Conservation (phyloP, 2,797 vertebrate species). For the Characodon lateralis region DNA sequence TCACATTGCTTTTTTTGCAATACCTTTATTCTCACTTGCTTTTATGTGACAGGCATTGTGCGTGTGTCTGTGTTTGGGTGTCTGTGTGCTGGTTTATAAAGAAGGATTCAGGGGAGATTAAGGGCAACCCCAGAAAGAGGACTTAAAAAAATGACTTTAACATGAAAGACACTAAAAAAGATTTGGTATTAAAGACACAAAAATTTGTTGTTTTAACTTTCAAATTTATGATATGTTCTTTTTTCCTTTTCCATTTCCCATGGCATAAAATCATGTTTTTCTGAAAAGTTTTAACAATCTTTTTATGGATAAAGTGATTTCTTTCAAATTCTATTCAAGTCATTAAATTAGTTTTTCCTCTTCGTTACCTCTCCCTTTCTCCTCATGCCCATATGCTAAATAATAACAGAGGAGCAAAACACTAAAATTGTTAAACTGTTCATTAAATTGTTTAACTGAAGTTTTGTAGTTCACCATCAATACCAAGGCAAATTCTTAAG, state of each 20-base stretch:
- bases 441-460: neutral
- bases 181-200: neutral
- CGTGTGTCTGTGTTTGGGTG: conserved; percentile 17
- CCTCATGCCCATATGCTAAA: no score
- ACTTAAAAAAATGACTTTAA: conserved; percentile 33
- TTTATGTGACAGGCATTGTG: conserved; percentile 43
- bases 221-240: conserved; percentile 6
- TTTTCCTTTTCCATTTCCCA: neutral
- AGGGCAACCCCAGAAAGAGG: conserved; percentile 8
- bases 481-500: neutral
- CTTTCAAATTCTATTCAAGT: neutral
- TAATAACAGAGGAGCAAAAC: no score
- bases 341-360: neutral
- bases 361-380: neutral
- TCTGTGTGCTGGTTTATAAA: neutral
- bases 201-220: conserved; percentile 15
- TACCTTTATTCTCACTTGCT: conserved; percentile 61
- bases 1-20: conserved; percentile 47
- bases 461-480: no score
- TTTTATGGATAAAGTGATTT: neutral
- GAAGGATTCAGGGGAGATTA: conserved; percentile 13
- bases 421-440: no score
- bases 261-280: neutral
- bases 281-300: neutral
- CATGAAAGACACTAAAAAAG: neutral